Base-by-base conservation (phyloP, 30 jellyfish, hydroid and myxozoan genomes). In the Turritopsis dohrnii region DNA sequence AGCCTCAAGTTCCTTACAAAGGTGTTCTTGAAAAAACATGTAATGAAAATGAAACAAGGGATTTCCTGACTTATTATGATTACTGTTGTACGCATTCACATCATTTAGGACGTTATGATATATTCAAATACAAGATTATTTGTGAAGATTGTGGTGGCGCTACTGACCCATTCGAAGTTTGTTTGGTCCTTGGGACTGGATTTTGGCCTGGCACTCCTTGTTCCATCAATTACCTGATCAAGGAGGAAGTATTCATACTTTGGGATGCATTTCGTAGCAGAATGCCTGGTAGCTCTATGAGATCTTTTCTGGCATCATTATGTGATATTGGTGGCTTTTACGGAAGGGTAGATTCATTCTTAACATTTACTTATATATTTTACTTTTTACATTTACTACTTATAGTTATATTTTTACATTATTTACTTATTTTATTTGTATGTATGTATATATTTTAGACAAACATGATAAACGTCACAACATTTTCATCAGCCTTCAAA, bases 401-500 rank as follows among this genome's bases (percentile, higher is more conserved):
- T n/a, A n/a, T n/a, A n/a, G n/a, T n/a, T n/a, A n/a, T n/a, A n/a
- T n/a, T n/a, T n/a, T n/a, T 60, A 60, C 21, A 23, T 23, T 60
- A 21, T 18, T 18, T 60, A 60, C 19, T 18, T 18, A 0, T 18
- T 60, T 60, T 60, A 23, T 23, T 60, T 60, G 21, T 23, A 23
- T 60, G 73, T 60, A 60, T 60, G 21, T 60, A 60, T 71, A 22
- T 23, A 21, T 52, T 29, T 30, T 20, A 84, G 86, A 54, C 29
- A 20, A 24, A 82, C 52, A 27, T 54, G 8, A 72, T 84, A 23
- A 84, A 84, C 27, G 52, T 41, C 41, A 25, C 74, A 24, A 71
- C 84, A 24, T 84, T 84, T 73, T 29, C 86, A 28, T 69, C 75
- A 75, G 84, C 86, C n/a, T 83, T 71, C 65, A 84, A 74, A 74